Evolutionary conservation across 2,797 vertebrate genomes (phyloP).

Genomic region (Tachyglossus aculeatus): DNA sequence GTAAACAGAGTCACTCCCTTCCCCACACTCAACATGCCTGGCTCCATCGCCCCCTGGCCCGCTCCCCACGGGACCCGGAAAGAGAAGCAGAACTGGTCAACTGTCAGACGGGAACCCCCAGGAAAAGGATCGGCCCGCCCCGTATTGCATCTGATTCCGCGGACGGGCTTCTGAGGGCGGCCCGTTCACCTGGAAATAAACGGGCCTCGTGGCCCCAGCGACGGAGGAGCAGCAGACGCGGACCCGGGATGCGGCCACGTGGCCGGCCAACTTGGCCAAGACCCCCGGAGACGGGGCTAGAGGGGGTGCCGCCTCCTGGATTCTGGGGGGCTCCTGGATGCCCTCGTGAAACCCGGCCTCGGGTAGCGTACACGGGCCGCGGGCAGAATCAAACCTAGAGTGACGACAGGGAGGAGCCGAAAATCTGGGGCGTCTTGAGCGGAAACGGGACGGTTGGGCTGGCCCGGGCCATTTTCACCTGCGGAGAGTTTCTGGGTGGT

Average conservation of each 20-base stretch:
- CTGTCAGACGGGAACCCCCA: too few relatives aligned
- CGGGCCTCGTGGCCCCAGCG: not conserved
- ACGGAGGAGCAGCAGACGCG: not conserved
- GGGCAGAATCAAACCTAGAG: conserved; percentile 21
- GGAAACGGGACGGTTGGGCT: too few relatives aligned
- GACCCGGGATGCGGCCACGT: not conserved
- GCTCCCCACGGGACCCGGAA: too few relatives aligned
- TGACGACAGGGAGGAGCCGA: not conserved
- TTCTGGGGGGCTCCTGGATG: not conserved
- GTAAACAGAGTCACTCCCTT: too few relatives aligned
- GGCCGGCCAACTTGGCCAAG: not conserved
- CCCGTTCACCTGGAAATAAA: not conserved
- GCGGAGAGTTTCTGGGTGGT: too few relatives aligned
- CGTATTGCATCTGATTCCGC: too few relatives aligned
- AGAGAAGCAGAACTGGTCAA: too few relatives aligned
- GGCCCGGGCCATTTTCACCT: too few relatives aligned
- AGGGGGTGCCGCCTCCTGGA: not conserved
- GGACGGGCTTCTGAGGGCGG: not conserved
- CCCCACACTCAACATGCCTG: too few relatives aligned
- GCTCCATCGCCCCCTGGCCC: too few relatives aligned
- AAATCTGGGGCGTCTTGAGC: not conserved
- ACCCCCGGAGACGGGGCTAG: not conserved
- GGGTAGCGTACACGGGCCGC: not conserved
- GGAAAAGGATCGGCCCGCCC: too few relatives aligned
- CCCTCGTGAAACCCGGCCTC: not conserved